Conservation (phyloP, 2,888 invertebrate genomes). For the Dione vanillae region DNA sequence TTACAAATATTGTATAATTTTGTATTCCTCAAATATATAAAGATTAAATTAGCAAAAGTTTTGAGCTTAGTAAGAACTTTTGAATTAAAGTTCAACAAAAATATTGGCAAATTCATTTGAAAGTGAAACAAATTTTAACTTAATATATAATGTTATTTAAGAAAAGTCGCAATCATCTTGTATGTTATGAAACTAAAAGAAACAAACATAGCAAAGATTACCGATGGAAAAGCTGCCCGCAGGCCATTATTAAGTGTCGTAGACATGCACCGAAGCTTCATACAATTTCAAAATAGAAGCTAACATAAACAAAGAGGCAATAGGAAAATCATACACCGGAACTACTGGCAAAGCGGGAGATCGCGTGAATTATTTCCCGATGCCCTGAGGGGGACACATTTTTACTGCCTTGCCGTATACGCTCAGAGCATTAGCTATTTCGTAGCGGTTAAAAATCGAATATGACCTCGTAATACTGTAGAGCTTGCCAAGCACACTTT, state of each 20-base stretch:
- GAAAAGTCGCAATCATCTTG: not conserved
- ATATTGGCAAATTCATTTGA: not conserved
- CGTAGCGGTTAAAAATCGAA: slow-evolving; percentile 31
- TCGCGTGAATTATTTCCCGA: slow-evolving; percentile 37
- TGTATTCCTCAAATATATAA: no score
- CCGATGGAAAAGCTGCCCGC: not conserved
- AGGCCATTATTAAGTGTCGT: slow-evolving; percentile 17
- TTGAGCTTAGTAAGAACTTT: no score
- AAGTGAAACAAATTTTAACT: not conserved
- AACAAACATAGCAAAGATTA: slow-evolving; percentile 6
- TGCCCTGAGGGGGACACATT: slow-evolving; percentile 37
- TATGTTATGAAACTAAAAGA: not conserved
- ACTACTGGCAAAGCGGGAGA: slow-evolving; percentile 38
- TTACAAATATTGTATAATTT: no score
- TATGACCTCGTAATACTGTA: slow-evolving; percentile 12
- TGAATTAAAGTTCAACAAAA: no score
- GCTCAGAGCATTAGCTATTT: slow-evolving; percentile 41
- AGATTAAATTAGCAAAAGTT: no score
- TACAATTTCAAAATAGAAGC: slow-evolving; percentile 23
- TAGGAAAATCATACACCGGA: slow-evolving; percentile 38
- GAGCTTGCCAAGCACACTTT: not conserved
- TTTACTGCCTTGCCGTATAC: slow-evolving; percentile 40
- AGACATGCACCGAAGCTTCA: slow-evolving; percentile 21
- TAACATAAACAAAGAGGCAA: slow-evolving; percentile 26
- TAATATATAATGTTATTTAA: not conserved